These are phyloP conservation scores for Eupithecia tripunctaria DNA, from an alignment of 2,888 invertebrate genomes.

Conservation along the genomic window DNA sequence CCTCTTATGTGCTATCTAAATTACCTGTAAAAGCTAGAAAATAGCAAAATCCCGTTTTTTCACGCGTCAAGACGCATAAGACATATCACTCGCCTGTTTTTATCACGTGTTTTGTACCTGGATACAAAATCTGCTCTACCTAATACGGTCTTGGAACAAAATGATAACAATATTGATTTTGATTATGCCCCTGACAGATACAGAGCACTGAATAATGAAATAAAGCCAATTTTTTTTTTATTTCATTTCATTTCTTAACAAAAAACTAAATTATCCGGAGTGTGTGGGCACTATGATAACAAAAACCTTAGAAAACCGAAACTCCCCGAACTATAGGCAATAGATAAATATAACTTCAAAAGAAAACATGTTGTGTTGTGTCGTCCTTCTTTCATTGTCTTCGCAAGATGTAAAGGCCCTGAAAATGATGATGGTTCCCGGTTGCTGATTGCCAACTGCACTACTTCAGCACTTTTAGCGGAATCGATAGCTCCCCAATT, in stretches of 20 bases:
- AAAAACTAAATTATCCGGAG: too few species aligned
- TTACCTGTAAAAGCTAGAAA: too few species aligned
- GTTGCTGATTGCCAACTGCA: conserved; percentile 20
- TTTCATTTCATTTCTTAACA: too few species aligned
- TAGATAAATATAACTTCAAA: not conserved
- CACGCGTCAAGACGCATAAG: too few species aligned
- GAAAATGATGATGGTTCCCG: not conserved
- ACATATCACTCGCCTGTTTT: not conserved
- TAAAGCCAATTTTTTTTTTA: too few species aligned
- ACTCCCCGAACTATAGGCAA: not conserved
- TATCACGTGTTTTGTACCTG: not conserved
- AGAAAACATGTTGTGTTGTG: not conserved
- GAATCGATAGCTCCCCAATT: conserved; percentile 58
- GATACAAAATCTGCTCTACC: not conserved
- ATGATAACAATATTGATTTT: not conserved
- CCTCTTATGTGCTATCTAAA: too few species aligned
- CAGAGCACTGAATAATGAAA: too few species aligned
- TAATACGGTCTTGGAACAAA: not conserved
- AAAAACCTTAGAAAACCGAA: too few species aligned
- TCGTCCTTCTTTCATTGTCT: not conserved
- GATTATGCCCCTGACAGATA: not conserved
- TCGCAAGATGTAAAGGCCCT: not conserved
- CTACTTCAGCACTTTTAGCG: conserved; percentile 15
- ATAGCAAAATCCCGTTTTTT: too few species aligned
- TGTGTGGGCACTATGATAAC: too few species aligned